These are phyloP conservation scores for Daktulosphaira vitifoliae DNA, from an alignment of 1,140 invertebrate genomes.

Conservation along the genomic window DNA sequence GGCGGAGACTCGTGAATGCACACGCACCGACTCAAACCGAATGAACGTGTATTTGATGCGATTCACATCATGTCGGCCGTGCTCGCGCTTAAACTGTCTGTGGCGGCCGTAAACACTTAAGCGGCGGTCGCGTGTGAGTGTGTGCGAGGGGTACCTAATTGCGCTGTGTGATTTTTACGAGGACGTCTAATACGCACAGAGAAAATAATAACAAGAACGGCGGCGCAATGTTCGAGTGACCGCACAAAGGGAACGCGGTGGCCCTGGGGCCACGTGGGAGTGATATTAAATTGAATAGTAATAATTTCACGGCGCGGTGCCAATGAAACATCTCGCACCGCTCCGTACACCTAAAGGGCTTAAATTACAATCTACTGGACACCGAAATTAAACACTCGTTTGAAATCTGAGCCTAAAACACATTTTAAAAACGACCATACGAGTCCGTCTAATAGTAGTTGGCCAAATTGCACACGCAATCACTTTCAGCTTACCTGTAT, in stretches of 20 bases:
- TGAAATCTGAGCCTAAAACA: no score
- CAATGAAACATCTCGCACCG: not conserved
- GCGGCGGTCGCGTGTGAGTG: not conserved
- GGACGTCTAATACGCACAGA: not conserved
- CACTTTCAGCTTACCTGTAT: no score
- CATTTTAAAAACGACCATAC: no score
- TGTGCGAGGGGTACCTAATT: not conserved
- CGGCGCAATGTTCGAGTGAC: not conserved
- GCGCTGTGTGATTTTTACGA: slow-evolving; percentile 24
- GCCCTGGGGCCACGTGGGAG: slow-evolving; percentile 1
- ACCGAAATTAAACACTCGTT: no score
- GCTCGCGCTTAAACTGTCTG: slow-evolving; percentile 4
- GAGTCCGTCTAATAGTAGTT: no score
- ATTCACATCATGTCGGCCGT: no score
- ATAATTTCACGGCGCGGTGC: slow-evolving; percentile 11
- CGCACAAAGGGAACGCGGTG: not conserved
- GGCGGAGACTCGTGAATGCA: not conserved
- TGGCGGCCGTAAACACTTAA: not conserved
- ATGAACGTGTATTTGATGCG: no score
- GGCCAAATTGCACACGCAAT: no score
- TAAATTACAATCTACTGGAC: no score
- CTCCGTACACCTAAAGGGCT: no score
- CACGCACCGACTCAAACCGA: not conserved
- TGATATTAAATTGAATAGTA: slow-evolving; percentile 17
- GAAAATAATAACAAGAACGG: not conserved